phyloP scores from a whole-genome alignment of 2,888 invertebrate genomes.

The Diachrysia chrysitis region DNA sequence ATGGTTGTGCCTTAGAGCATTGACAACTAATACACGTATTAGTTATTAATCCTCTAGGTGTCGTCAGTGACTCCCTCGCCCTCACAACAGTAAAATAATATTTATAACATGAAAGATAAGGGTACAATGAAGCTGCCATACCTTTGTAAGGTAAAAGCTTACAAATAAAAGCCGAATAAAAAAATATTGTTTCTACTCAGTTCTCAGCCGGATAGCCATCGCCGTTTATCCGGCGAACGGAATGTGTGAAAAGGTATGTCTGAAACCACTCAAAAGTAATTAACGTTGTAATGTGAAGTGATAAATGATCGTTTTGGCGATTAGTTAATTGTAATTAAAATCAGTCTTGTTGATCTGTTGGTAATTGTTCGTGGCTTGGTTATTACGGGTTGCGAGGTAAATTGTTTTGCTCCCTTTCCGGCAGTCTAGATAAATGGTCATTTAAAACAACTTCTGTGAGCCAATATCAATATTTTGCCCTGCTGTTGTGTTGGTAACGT shows the following conservation, averaged over 20 bases:
- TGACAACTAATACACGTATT: no score
- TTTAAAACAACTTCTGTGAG: neutral
- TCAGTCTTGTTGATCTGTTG: conserved; percentile 23
- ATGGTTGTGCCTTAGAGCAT: no score
- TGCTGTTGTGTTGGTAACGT: neutral
- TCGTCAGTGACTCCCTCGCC: no score
- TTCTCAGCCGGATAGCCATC: neutral
- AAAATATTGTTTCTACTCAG: neutral
- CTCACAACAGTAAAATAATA: no score
- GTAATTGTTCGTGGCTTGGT: conserved; percentile 7
- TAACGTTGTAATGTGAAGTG: conserved; percentile 28
- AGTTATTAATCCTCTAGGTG: no score
- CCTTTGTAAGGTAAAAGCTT: no score
- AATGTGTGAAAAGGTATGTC: neutral
- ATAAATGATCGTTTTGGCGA: conserved; percentile 35
- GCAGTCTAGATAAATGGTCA: neutral
- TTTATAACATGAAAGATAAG: no score
- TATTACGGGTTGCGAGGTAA: conserved; percentile 2
- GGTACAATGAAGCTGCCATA: no score
- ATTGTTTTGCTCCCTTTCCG: conserved; percentile 1
- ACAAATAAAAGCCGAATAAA: no score
- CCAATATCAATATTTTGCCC: conserved; percentile 3
- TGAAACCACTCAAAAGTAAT: conserved; percentile 14
- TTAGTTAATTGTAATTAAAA: conserved; percentile 38
- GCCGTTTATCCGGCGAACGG: neutral